Percentiles rank a stretch among this genome's conserved stretches.
Conservation (phyloP, 2,797 vertebrate species). For the Lemur catta region DNA sequence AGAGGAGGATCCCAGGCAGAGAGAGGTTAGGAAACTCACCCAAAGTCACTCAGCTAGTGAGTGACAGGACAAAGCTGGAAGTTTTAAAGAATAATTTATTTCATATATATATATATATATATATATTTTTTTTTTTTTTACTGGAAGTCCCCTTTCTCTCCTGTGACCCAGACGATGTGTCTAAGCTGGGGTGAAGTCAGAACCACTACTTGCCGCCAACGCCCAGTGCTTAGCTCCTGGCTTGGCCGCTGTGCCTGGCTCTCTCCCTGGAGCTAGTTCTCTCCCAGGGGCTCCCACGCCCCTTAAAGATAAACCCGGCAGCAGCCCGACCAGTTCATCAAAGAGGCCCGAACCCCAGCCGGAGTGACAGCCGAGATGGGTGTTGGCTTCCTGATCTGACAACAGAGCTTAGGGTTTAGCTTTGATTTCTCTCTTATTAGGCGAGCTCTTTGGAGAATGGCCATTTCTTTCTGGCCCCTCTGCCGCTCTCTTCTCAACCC, state of each 20-base stretch:
- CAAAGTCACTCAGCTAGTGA: background rate
- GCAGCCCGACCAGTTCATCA: background rate
- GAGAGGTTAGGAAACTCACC: background rate
- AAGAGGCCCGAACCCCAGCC: background rate
- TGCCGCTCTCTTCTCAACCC: background rate
- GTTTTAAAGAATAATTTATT: background rate
- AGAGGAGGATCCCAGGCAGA: background rate
- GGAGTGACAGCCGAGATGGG: too few relatives aligned
- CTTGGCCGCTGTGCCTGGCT: background rate
- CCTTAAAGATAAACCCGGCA: background rate
- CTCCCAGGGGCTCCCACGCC: background rate
- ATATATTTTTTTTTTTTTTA: background rate
- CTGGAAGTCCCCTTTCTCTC: background rate
- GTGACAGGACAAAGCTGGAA: background rate
- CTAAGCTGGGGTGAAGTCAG: background rate
- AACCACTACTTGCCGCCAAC: background rate
- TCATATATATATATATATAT: fast-evolving
- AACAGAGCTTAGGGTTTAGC: background rate
- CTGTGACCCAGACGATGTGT: background rate
- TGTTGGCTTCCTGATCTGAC: background rate
- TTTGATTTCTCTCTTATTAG: background rate
- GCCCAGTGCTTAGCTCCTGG: background rate
- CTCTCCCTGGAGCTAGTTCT: background rate
- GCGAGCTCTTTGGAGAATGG: background rate
- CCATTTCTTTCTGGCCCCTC: background rate